Conservation (phyloP, 2,888 invertebrate species). For the Rhopalosiphum nymphaeae region DNA sequence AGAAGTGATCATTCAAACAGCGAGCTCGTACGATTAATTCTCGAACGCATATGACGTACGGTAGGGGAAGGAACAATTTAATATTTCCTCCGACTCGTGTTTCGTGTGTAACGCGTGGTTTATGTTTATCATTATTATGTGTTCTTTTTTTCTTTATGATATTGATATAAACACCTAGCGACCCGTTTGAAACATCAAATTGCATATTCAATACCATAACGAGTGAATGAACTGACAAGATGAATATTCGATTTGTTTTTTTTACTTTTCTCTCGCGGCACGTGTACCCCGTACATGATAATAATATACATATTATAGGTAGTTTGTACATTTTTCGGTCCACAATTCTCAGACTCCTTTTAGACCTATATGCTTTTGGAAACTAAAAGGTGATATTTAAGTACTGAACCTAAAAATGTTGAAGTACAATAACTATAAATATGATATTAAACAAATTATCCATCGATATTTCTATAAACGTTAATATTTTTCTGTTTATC, state of each 20-base stretch:
- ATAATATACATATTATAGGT: background rate
- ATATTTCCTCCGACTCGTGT: background rate
- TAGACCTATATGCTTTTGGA: background rate
- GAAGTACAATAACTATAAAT: background rate
- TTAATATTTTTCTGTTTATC: background rate
- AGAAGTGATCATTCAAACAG: background rate
- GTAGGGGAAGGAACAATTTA: background rate
- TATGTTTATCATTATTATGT: background rate
- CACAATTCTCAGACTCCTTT: background rate
- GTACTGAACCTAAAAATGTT: background rate
- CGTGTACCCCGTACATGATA: background rate
- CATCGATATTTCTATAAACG: background rate
- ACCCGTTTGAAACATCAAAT: constrained; percentile 4
- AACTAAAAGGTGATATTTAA: background rate
- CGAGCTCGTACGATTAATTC: background rate
- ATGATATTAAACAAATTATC: background rate
- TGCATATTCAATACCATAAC: constrained; percentile 5
- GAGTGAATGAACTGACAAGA: background rate
- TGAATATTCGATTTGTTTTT: constrained; percentile 13
- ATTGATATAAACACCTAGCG: background rate
- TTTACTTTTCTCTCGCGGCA: background rate
- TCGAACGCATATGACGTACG: background rate
- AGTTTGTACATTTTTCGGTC: background rate
- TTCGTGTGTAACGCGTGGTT: background rate
- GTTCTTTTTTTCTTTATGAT: background rate